phyloP scores from a whole-genome alignment of 2,797 vertebrate genomes.

The Brachyrhaphis roseni region DNA sequence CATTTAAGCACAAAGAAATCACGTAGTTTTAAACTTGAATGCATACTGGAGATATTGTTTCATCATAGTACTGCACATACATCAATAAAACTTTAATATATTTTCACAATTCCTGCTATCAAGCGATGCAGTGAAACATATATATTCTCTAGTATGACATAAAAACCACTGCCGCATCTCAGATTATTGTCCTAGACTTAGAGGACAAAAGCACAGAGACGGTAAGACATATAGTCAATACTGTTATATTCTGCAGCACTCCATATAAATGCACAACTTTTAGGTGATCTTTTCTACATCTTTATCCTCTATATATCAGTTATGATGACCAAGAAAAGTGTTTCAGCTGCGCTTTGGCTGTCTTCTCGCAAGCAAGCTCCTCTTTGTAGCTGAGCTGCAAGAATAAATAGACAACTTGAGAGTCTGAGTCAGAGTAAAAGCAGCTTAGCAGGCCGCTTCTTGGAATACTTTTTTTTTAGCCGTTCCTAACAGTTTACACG shows the following conservation, averaged over 20 bases:
- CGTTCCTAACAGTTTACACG: neutral
- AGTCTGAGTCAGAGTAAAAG: neutral
- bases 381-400: neutral
- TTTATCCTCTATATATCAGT: neutral
- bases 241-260: neutral
- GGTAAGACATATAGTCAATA: neutral
- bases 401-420: no score
- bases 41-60: neutral
- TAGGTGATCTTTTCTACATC: neutral
- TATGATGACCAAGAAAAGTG: neutral
- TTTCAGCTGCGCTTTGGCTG: neutral
- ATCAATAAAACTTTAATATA: neutral
- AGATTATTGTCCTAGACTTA: neutral
- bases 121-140: neutral
- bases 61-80: neutral
- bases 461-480: neutral
- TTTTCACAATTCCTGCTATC: neutral
- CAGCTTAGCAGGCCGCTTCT: neutral
- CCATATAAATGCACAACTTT: neutral
- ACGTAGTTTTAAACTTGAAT: neutral
- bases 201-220: neutral
- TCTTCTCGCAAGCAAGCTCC: neutral
- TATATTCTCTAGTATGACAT: neutral
- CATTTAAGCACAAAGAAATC: neutral
- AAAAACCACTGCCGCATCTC: neutral